Evolutionary conservation across 2,113 vertebrate species (phyloP).

Genomic region (Aegypius monachus): DNA sequence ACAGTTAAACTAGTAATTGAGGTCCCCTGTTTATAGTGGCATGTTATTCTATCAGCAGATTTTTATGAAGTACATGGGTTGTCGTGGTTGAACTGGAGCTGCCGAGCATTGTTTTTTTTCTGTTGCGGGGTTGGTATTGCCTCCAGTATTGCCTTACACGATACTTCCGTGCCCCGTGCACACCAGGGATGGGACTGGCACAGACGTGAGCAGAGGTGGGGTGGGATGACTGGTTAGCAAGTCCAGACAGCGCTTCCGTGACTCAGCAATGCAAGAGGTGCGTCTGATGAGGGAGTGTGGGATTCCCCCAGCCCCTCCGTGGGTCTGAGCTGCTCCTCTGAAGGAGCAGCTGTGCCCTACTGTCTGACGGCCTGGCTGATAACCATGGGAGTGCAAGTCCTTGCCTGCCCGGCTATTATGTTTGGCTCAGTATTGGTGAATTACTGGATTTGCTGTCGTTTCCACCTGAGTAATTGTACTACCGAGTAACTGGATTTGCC

Average conservation of each 20-base stretch:
- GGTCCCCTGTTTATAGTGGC: not conserved
- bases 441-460: not conserved
- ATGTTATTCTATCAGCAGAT: not conserved
- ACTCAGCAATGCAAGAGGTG: not conserved
- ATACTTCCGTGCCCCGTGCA: rapidly evolving
- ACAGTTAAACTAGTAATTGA: not conserved
- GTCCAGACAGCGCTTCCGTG: rapidly evolving
- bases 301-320: not conserved
- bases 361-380: not conserved
- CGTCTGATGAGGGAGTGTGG: not conserved
- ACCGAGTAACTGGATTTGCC: not conserved
- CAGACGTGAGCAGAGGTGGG: not conserved
- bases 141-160: not conserved
- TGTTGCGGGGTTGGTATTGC: not conserved
- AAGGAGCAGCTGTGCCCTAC: not conserved
- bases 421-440: not conserved
- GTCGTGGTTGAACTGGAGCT: not conserved
- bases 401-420: rapidly evolving
- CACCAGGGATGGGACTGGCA: not conserved
- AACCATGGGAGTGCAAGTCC: rapidly evolving
- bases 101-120: not conserved
- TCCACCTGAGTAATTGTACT: not conserved
- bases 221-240: not conserved
- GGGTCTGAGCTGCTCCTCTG: not conserved
- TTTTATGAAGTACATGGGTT: not conserved